A percentile compares a stretch with the other conserved stretches of the same genome.
Evolutionary conservation across 1,140 invertebrate species (phyloP).

Genomic region (Penaeus indicus): DNA sequence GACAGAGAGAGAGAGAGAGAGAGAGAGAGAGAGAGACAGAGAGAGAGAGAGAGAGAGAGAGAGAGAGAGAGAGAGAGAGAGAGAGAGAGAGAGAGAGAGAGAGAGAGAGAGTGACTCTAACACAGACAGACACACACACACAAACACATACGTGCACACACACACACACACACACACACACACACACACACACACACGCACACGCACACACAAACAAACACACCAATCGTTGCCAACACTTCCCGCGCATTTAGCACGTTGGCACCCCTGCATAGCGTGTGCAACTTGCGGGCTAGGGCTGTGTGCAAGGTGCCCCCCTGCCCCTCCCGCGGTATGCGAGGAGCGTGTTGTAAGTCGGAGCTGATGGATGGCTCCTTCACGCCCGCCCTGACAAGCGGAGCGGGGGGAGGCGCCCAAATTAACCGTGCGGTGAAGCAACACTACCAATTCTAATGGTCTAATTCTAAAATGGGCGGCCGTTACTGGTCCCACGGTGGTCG

Average conservation of each 20-base stretch:
- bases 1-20: background rate
- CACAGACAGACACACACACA: too few relatives aligned
- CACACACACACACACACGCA: too few relatives aligned
- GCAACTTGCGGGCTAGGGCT: too few relatives aligned
- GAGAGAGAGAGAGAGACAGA: background rate
- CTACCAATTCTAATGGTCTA: too few relatives aligned
- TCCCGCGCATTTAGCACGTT: too few relatives aligned
- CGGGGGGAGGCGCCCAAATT: slow-evolving; percentile 43
- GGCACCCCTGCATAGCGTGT: too few relatives aligned
- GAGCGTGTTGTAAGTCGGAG: slow-evolving; percentile 57
- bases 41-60: background rate
- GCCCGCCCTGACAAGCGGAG: slow-evolving; percentile 46
- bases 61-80: background rate
- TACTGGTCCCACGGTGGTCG: too few relatives aligned
- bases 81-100: background rate
- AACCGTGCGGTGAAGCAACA: slow-evolving; percentile 33
- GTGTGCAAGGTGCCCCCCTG: slow-evolving; percentile 34
- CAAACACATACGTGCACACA: too few relatives aligned
- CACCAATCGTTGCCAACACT: too few relatives aligned
- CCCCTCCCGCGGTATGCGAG: slow-evolving; percentile 52
- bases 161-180: too few relatives aligned
- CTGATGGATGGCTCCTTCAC: slow-evolving; percentile 59
- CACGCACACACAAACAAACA: too few relatives aligned
- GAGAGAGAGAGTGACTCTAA: background rate
- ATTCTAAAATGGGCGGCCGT: too few relatives aligned